phyloP scores from a whole-genome alignment of 2,888 invertebrate species.

The Drosophila greeni region DNA sequence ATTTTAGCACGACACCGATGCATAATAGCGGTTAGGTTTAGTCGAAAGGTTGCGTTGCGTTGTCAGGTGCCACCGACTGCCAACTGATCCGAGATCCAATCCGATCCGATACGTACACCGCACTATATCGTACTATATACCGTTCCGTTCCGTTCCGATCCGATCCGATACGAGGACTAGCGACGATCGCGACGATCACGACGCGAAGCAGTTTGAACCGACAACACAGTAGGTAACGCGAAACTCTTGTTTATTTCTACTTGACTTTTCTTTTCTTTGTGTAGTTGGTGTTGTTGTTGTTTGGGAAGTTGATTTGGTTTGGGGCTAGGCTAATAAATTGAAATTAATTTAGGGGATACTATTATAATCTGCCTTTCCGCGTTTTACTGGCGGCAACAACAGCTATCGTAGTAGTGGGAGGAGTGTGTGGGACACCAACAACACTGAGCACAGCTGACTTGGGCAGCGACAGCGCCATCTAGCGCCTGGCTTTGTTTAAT shows the following conservation, averaged over 20 bases:
- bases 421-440: conserved; percentile 36
- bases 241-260: conserved; percentile 27
- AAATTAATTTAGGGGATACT: conserved; percentile 50
- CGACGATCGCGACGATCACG: conserved; percentile 31
- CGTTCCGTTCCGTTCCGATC: conserved; percentile 20
- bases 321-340: conserved; percentile 54
- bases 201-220: conserved; percentile 21
- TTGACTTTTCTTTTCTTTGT: conserved; percentile 1
- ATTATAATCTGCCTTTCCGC: conserved; percentile 55
- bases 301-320: conserved; percentile 45
- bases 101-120: conserved; percentile 18
- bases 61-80: conserved; percentile 36
- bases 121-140: conserved; percentile 7
- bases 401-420: conserved; percentile 12
- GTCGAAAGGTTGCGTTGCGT: conserved; percentile 20
- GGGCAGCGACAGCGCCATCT: conserved; percentile 54
- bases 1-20: conserved; percentile 60
- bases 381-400: conserved; percentile 49
- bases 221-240: conserved; percentile 27
- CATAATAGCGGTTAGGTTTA: conserved; percentile 53
- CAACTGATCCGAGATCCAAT: conserved; percentile 33
- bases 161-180: conserved; percentile 27
- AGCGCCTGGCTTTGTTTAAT: conserved; percentile 60
- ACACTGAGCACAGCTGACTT: conserved; percentile 31
- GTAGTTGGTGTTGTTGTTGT: background rate